Evolutionary conservation across 2,797 vertebrate species (phyloP).

Genomic region (Jordanella pulchra): DNA sequence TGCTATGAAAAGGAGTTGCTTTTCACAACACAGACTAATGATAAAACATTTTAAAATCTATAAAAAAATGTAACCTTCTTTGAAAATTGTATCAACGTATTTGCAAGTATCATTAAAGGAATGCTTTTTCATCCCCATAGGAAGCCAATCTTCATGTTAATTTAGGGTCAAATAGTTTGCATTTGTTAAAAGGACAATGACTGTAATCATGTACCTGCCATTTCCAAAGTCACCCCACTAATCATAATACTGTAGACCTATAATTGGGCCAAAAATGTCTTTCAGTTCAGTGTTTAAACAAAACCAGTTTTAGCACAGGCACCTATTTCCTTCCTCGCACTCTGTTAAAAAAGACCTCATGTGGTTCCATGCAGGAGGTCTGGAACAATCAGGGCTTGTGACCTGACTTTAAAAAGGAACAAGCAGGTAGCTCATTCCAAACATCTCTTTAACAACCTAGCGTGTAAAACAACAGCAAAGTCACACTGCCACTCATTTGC

Average conservation of each 20-base stretch:
- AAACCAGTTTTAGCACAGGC: background rate
- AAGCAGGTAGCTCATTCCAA: constrained; percentile 46
- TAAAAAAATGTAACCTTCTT: background rate
- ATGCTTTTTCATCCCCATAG: constrained; percentile 6
- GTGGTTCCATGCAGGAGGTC: constrained; percentile 49
- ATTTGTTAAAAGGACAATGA: constrained; percentile 33
- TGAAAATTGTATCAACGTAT: constrained; percentile 3
- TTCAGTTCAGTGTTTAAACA: constrained; percentile 8
- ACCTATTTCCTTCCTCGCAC: background rate
- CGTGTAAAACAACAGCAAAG: constrained; percentile 31
- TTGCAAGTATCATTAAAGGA: background rate
- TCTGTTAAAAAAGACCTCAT: constrained; percentile 41
- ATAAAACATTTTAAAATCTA: background rate
- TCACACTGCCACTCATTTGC: constrained; percentile 2
- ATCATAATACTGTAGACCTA: constrained; percentile 17
- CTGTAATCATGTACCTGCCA: constrained; percentile 20
- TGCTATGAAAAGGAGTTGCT: background rate
- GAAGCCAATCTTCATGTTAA: constrained; percentile 4
- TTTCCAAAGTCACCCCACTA: constrained; percentile 22
- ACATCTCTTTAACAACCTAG: constrained; percentile 23
- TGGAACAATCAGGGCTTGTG: constrained; percentile 57
- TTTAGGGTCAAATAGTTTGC: constrained; percentile 11
- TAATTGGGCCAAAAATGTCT: constrained; percentile 32
- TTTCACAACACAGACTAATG: background rate
- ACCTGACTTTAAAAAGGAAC: constrained; percentile 63